Evolutionary conservation across 2,797 vertebrate genomes (phyloP).

Genomic region (Lemur catta): DNA sequence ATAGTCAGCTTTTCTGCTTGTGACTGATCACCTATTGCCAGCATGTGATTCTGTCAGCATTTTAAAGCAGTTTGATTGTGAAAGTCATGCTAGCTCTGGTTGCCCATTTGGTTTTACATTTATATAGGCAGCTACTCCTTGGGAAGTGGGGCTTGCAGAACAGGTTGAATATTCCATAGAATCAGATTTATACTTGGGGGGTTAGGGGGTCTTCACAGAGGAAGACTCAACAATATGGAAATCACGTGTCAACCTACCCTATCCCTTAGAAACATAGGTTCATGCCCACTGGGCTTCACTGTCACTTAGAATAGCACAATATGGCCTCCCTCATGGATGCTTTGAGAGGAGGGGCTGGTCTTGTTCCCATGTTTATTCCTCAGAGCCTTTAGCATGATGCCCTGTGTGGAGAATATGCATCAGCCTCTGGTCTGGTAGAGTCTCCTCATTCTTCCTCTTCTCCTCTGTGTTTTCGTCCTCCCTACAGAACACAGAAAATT

Average conservation of each 20-base stretch:
- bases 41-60: neutral
- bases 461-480: neutral
- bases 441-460: neutral
- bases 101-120: neutral
- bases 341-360: neutral
- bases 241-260: rapidly evolving
- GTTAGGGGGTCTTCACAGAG: neutral
- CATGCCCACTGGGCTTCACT: neutral
- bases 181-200: neutral
- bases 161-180: neutral
- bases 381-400: neutral
- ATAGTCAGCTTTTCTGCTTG: neutral
- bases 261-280: neutral
- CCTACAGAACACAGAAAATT: neutral
- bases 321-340: neutral
- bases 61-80: neutral
- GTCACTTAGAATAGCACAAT: neutral
- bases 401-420: neutral
- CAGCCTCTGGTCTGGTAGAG: neutral
- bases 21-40: neutral
- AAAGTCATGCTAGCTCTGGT: neutral
- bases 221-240: neutral
- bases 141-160: neutral
- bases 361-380: neutral
- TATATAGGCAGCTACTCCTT: neutral